These are phyloP conservation scores for Peromyscus melanophrys DNA, from an alignment of 2,797 vertebrate genomes.

Conservation along the genomic window DNA sequence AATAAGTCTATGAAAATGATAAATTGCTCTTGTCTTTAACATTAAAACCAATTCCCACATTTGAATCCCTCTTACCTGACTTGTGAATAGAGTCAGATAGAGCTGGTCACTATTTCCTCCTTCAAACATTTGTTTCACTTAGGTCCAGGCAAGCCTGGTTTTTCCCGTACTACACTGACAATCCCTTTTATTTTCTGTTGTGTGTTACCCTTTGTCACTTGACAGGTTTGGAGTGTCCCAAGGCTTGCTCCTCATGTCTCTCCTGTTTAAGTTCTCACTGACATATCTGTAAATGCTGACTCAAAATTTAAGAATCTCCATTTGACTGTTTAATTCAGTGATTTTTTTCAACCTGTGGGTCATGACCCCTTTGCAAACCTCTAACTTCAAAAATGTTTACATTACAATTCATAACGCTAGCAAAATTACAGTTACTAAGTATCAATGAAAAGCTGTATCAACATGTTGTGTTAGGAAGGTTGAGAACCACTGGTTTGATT, in stretches of 20 bases:
- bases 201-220: not conserved
- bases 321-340: not conserved
- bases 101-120: conserved; percentile 1
- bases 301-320: not conserved
- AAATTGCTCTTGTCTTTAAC: not conserved
- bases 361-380: not conserved
- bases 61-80: not conserved
- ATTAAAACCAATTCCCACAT: not conserved
- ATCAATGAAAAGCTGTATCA: not conserved
- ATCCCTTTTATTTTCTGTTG: conserved; percentile 17
- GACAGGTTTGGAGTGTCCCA: not conserved
- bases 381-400: not conserved
- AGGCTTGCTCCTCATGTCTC: not conserved
- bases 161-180: not conserved
- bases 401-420: not conserved
- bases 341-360: not conserved
- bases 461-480: not conserved
- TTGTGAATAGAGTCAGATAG: not conserved
- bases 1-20: not conserved
- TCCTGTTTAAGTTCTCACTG: not conserved
- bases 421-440: not conserved
- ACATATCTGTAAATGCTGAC: not conserved
- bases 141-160: not conserved
- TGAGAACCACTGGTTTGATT: not conserved
- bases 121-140: not conserved